Base-by-base conservation (phyloP, 2,888 invertebrate species). In the Heteromurus nitidus region DNA sequence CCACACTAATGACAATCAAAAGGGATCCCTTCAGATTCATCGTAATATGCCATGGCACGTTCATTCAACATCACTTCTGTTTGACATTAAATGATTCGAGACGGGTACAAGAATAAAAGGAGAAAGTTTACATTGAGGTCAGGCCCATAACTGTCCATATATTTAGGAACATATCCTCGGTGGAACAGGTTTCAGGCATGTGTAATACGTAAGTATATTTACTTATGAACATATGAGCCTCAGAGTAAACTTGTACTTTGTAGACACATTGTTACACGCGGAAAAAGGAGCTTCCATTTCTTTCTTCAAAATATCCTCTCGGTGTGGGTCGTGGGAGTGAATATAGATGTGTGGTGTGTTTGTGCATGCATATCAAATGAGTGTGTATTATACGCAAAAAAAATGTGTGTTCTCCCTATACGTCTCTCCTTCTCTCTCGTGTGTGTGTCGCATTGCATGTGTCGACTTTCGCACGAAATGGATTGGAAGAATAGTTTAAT, bases 381-480 rank as follows among this genome's bases (percentile, higher is more conserved):
- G n/a, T 36, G 5, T 13, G 36, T 36, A 9, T 36, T 36, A 36
- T 36, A 36, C 13, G 13, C 36, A 36, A 36, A 36, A 36, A 36
- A 36, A 13, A 36, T 58, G n/a, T n/a, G n/a, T n/a, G n/a, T n/a
- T n/a, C n/a, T n/a, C n/a, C n/a, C n/a, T n/a, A n/a, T n/a, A n/a
- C n/a, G n/a, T n/a, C n/a, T n/a, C n/a, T n/a, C n/a, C n/a, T n/a
- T n/a, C n/a, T n/a, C n/a, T n/a, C n/a, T n/a, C n/a, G n/a, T n/a
- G n/a, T n/a, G n/a, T n/a, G n/a, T n/a, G n/a, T 13, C 18, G 22
- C 16, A 24, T 31, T 31, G n/a, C 62, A 62, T 36, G 62, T 62
- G 62, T 62, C 62, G 2, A 62, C 16, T 62, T 62, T 62, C 62
- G 31, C 62, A 62, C 62, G 62, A 31, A 62, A 31, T 36, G 62